These are phyloP conservation scores for Iselma pallidipennis DNA, from an alignment of 2,888 invertebrate genomes.

Conservation along the genomic window DNA sequence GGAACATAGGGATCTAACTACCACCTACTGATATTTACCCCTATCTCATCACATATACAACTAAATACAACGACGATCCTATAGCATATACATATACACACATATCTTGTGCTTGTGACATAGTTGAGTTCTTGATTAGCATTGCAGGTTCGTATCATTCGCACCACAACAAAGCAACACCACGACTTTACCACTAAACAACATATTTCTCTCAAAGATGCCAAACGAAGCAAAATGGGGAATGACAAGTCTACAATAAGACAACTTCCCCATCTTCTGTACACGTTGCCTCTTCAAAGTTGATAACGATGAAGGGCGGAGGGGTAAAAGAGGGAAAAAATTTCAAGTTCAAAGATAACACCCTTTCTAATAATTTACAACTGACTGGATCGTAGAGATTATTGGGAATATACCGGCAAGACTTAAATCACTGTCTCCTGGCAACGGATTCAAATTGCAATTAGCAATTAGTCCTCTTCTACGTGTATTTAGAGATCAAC, in stretches of 20 bases:
- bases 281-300: background rate
- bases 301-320: background rate
- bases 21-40: background rate
- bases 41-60: background rate
- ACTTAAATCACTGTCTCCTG: constrained; percentile 50
- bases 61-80: background rate
- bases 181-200: background rate
- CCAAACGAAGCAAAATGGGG: background rate
- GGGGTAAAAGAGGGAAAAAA: background rate
- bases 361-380: constrained; percentile 44
- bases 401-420: constrained; percentile 37
- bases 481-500: constrained; percentile 47
- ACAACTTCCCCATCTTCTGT: background rate
- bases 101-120: constrained; percentile 20
- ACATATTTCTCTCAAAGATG: background rate
- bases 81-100: no score
- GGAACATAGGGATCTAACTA: background rate
- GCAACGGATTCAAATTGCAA: constrained; percentile 52
- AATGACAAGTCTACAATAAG: background rate
- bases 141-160: background rate
- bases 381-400: constrained; percentile 44
- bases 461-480: constrained; percentile 54
- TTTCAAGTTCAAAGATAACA: constrained; percentile 12
- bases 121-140: constrained; percentile 22
- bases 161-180: background rate